phyloP scores from a whole-genome alignment of 2,113 vertebrate genomes.

The Lagenorhynchus albirostris region DNA sequence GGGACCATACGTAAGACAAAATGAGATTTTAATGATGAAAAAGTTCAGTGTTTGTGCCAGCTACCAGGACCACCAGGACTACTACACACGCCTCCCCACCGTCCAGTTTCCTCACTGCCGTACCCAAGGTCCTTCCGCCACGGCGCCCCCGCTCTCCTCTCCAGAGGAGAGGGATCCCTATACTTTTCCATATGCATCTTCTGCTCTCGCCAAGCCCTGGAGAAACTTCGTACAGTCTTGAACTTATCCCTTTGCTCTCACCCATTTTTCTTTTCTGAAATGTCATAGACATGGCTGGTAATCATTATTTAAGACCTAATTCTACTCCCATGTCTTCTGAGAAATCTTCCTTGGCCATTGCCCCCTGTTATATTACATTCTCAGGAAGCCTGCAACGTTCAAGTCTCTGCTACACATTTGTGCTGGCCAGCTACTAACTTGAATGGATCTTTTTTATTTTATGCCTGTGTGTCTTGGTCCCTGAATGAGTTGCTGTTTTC shows the following conservation, averaged over 20 bases:
- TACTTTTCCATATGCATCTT: background rate
- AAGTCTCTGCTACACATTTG: accelerated
- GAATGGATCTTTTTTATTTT: background rate
- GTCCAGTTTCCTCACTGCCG: accelerated
- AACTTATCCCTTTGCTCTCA: background rate
- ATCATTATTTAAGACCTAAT: background rate
- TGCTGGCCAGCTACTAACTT: background rate
- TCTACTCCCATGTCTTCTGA: background rate
- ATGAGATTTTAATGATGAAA: background rate
- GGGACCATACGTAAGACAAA: background rate
- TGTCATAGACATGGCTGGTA: background rate
- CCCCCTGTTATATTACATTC: background rate
- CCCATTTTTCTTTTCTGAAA: background rate
- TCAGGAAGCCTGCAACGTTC: background rate
- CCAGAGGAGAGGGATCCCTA: accelerated
- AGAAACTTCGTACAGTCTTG: background rate
- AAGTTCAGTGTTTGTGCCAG: background rate
- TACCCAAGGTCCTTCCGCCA: accelerated
- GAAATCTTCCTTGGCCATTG: background rate
- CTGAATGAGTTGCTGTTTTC: background rate
- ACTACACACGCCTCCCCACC: accelerated
- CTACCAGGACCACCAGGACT: no score
- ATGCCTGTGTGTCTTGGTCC: background rate
- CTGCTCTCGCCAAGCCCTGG: accelerated
- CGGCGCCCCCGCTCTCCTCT: background rate